These are phyloP conservation scores for Arremon brunneinucha DNA, from an alignment of 2,797 vertebrate species.

Conservation along the genomic window DNA sequence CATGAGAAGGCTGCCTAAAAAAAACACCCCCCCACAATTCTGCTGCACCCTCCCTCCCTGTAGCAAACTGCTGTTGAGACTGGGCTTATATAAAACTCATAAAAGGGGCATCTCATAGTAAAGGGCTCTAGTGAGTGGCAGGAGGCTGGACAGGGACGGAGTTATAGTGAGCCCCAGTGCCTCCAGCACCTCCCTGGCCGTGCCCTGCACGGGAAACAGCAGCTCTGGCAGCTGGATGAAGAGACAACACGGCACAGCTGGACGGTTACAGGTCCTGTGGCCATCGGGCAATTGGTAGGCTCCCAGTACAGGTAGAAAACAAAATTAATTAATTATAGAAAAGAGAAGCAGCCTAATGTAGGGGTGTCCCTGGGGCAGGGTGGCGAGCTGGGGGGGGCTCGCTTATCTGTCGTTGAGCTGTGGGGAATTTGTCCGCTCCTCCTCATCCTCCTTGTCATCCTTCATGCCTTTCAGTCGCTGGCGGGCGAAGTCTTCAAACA, in stretches of 20 bases:
- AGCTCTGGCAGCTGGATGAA: slow-evolving; percentile 47
- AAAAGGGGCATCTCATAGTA: background rate
- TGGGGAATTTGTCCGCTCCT: slow-evolving; percentile 85
- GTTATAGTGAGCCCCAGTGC: background rate
- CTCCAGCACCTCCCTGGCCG: background rate
- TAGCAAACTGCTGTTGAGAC: background rate
- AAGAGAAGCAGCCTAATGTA: slow-evolving; percentile 60
- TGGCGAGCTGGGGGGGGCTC: background rate
- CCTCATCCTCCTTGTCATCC: slow-evolving; percentile 90
- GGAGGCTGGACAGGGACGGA: background rate
- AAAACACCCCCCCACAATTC: background rate
- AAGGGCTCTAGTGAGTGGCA: background rate
- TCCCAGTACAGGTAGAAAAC: slow-evolving; percentile 71
- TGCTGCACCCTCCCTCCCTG: background rate
- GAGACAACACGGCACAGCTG: slow-evolving; percentile 66
- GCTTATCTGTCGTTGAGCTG: slow-evolving; percentile 88
- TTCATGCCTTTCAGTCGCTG: slow-evolving; percentile 91
- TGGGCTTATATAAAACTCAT: background rate
- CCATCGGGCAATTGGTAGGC: slow-evolving; percentile 62
- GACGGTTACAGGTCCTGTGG: slow-evolving; percentile 71
- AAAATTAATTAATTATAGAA: slow-evolving; percentile 49
- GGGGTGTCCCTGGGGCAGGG: background rate
- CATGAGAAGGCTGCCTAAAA: background rate
- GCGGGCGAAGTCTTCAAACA: slow-evolving; percentile 95
- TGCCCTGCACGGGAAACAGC: background rate